Conservation (phyloP, 2,113 vertebrate genomes). For the Larimichthys polyactis region DNA sequence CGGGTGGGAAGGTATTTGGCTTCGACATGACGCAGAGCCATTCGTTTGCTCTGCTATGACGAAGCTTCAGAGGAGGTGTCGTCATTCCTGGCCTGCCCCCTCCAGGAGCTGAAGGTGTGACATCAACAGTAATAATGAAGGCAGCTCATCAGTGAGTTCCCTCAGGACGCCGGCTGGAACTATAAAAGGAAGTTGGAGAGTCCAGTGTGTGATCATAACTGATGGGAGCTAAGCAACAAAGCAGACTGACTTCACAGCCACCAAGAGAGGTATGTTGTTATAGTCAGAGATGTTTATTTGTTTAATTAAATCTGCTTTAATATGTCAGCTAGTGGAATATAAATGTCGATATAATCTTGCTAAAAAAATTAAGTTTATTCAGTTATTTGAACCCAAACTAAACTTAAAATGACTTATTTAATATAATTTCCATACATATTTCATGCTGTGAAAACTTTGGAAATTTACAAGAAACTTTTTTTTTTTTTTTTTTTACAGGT, state of each 20-base stretch:
- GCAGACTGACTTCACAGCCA: conserved; percentile 13
- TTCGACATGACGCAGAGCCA: conserved; percentile 46
- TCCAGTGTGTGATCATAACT: conserved; percentile 66
- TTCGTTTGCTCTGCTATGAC: conserved; percentile 47
- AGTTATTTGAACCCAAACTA: neutral
- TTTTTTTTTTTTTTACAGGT: conserved; percentile 71
- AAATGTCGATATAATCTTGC: neutral
- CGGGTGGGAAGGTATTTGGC: conserved; percentile 20
- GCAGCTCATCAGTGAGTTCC: conserved; percentile 76
- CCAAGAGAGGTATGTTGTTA: conserved; percentile 63
- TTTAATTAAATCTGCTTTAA: neutral
- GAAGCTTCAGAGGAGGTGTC: conserved; percentile 57
- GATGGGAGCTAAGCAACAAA: conserved; percentile 60
- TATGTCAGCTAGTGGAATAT: neutral
- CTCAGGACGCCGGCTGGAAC: conserved; percentile 31
- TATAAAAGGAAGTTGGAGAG: conserved; percentile 79
- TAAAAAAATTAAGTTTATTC: neutral
- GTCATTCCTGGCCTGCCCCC: conserved; percentile 66
- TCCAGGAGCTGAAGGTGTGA: conserved; percentile 72
- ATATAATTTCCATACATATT: neutral
- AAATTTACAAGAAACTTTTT: neutral
- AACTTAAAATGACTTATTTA: too few species aligned
- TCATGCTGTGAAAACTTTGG: neutral
- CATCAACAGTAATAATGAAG: conserved; percentile 83
- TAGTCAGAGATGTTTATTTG: neutral